These are phyloP conservation scores for Himalopsyche anomala DNA, from an alignment of 2,888 invertebrate species.

Conservation along the genomic window DNA sequence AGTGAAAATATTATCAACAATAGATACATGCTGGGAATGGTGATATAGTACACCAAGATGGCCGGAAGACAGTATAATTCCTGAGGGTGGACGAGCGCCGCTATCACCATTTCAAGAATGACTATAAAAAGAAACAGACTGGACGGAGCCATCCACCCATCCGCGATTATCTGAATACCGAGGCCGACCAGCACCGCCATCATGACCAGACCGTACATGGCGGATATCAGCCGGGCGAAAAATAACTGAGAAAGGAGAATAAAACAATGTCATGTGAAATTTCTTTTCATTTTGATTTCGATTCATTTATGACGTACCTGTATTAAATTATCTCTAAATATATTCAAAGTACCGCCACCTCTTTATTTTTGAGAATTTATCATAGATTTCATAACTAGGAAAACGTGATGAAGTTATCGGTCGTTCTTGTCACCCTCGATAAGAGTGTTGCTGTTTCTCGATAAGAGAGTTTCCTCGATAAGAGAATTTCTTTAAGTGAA, in stretches of 20 bases:
- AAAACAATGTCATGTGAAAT: neutral
- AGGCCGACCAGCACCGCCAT: slow-evolving; percentile 90
- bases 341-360: neutral
- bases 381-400: too few relatives aligned
- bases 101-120: slow-evolving; percentile 81
- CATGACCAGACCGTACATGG: slow-evolving; percentile 90
- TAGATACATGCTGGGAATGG: slow-evolving; percentile 97
- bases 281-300: too few relatives aligned
- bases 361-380: neutral
- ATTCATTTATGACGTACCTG: neutral
- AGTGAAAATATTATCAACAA: slow-evolving; percentile 93
- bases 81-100: slow-evolving; percentile 86
- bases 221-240: slow-evolving; percentile 85
- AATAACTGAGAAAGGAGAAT: slow-evolving; percentile 75
- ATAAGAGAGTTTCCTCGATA: too few relatives aligned
- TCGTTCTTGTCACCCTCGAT: too few relatives aligned
- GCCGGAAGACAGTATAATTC: slow-evolving; percentile 86
- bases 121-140: slow-evolving; percentile 89
- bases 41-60: slow-evolving; percentile 89
- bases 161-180: slow-evolving; percentile 85
- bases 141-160: slow-evolving; percentile 88
- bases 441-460: too few relatives aligned
- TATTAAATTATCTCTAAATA: neutral
- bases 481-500: too few relatives aligned
- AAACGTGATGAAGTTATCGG: too few relatives aligned